These are phyloP conservation scores for Dryobota labecula DNA, from an alignment of 2,888 invertebrate genomes.

Conservation along the genomic window DNA sequence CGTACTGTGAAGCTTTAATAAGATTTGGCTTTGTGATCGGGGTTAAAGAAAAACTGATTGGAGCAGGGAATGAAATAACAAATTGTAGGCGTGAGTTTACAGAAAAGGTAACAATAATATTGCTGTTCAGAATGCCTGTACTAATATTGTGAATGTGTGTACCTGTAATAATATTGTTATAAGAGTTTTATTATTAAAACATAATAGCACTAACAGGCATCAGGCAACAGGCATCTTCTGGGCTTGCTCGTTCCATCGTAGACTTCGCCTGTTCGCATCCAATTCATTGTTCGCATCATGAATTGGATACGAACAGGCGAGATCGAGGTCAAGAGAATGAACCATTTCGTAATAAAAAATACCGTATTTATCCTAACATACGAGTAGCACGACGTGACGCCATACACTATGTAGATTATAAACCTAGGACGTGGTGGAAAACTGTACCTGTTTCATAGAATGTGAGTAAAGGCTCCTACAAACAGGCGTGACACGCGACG, in stretches of 20 bases:
- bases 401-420: background rate
- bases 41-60: slow-evolving; percentile 49
- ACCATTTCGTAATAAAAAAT: too few relatives aligned
- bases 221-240: too few relatives aligned
- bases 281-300: too few relatives aligned
- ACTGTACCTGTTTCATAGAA: background rate
- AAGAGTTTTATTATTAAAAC: background rate
- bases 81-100: slow-evolving; percentile 10
- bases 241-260: too few relatives aligned
- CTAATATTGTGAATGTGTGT: slow-evolving; percentile 22
- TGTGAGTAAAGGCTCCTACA: too few relatives aligned
- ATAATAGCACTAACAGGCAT: too few relatives aligned
- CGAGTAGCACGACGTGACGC: background rate
- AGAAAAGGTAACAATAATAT: slow-evolving; percentile 32
- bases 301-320: too few relatives aligned
- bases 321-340: too few relatives aligned
- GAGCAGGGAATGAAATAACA: slow-evolving; percentile 33
- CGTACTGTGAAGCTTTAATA: slow-evolving; percentile 49
- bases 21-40: slow-evolving; percentile 53
- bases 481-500: too few relatives aligned
- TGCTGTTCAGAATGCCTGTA: slow-evolving; percentile 16
- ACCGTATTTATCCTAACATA: background rate
- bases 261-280: too few relatives aligned
- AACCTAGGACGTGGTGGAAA: background rate
- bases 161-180: slow-evolving; percentile 12